These are phyloP conservation scores for Callipepla californica DNA, from an alignment of 2,113 vertebrate species.

Conservation along the genomic window DNA sequence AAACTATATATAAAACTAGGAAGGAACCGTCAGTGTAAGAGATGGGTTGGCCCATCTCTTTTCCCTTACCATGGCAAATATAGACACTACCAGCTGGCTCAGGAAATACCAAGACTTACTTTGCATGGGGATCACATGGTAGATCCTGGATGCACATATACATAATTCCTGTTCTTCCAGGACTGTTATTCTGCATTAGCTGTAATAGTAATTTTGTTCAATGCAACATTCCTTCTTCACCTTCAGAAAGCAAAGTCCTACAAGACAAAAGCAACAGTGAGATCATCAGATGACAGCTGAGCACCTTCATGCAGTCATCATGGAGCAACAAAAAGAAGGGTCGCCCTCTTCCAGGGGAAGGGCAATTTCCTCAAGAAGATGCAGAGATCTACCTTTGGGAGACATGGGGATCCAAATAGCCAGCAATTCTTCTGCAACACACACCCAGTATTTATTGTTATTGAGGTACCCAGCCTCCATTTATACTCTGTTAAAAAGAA, in stretches of 20 bases:
- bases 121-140: accelerated
- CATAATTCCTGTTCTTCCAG: background rate
- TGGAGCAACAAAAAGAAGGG: background rate
- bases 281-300: background rate
- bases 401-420: background rate
- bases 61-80: background rate
- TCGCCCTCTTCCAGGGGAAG: background rate
- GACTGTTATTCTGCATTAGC: background rate
- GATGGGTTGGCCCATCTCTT: background rate
- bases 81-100: background rate
- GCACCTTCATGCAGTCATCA: background rate
- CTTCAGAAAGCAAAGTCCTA: background rate
- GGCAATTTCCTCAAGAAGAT: background rate
- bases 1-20: background rate
- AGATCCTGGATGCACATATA: background rate
- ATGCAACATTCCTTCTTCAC: background rate
- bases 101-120: background rate
- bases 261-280: background rate
- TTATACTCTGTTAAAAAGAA: background rate
- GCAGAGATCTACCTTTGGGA: background rate
- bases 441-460: background rate
- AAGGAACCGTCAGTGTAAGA: background rate
- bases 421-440: background rate
- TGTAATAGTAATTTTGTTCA: background rate
- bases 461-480: background rate